Evolutionary conservation across 2,797 vertebrate genomes (phyloP), one percentile per base, ranked within the genome.

Genomic region (Melanotaenia boesemani): DNA sequence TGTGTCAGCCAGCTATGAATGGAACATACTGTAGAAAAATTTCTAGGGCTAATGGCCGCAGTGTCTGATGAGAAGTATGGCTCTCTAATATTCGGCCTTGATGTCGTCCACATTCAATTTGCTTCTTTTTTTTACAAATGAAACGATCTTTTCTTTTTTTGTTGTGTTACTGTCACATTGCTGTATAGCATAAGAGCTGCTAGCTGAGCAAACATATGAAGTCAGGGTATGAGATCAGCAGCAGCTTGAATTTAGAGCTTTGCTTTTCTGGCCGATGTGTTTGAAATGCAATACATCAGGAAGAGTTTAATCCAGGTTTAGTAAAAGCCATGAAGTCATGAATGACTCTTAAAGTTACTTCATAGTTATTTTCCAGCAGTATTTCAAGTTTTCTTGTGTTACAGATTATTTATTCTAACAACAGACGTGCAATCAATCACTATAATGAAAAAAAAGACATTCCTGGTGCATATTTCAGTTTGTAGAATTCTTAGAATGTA

Each of bases 141-240:
- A 72, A 70, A 52, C 69, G 79, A 28, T 63, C 46, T 39, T 60
- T 69, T 76, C 72, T 44, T 41, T 56, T 67, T 76, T 73, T 55
- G 70, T 67, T 72, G 61, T 73, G 66, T 78, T 76, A 59, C 55
- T 39, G 6, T 32, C 76, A 82, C 77, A 82, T 76, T 46, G 56
- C 30, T 72, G 64, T 54, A 34, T 46, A 39, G 70, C 32, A 44
- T 24, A 10, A 60, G 44, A 61, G 68, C 74, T 54, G 46, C 63
- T 61, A 20, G 80, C 75, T 82, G 78, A 85, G 84, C 72, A 80
- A 86, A 82, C 70, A 46, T 2, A 72, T 91, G 83, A 87, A 61
- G 86, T 91, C 86, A 87, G 50, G 8, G 57, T 78, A 72, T 91
- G 91, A 90, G 62, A 76, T 91, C 86, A 91, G 84, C 66, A 44